Evolutionary conservation across 1,140 invertebrate genomes (phyloP).

Genomic region (Ctenoplectra terminalis): DNA sequence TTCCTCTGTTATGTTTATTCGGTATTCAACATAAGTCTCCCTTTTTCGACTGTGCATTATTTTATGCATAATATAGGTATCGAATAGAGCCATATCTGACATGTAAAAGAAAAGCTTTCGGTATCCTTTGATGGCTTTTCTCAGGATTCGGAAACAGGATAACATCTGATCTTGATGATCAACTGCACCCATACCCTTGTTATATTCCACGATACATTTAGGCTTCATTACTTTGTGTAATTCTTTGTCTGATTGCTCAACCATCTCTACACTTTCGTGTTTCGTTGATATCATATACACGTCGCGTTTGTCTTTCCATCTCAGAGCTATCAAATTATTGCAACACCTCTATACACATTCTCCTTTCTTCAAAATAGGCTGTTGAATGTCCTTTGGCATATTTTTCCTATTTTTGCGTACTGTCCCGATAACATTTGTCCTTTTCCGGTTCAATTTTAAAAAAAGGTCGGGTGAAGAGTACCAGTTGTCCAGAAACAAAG

Average conservation of each 20-base stretch:
- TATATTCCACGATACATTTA: neutral
- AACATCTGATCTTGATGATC: neutral
- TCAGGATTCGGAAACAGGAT: too few species aligned
- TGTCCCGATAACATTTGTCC: too few species aligned
- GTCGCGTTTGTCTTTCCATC: too few species aligned
- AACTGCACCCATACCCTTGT: constrained; percentile 1
- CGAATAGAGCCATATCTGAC: constrained; percentile 27
- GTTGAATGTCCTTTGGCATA: constrained; percentile 3
- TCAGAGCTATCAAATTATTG: constrained; percentile 33
- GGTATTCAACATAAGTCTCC: too few species aligned
- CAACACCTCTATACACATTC: constrained; percentile 5
- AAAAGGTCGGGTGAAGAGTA: too few species aligned
- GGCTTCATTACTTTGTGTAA: constrained; percentile 26
- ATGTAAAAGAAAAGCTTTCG: constrained; percentile 41
- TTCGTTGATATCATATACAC: constrained; percentile 17
- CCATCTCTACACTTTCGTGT: constrained; percentile 19
- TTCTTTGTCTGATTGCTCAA: constrained; percentile 16
- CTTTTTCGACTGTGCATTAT: constrained; percentile 2
- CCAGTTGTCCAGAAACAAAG: too few species aligned
- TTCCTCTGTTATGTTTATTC: too few species aligned
- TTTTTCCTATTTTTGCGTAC: neutral
- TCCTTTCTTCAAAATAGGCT: constrained; percentile 41
- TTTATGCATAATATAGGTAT: too few species aligned
- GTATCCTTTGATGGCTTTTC: constrained; percentile 51
- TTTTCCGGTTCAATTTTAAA: too few species aligned